Evolutionary conservation across 2,888 invertebrate genomes (phyloP).

Genomic region (Anthoptus insignis): DNA sequence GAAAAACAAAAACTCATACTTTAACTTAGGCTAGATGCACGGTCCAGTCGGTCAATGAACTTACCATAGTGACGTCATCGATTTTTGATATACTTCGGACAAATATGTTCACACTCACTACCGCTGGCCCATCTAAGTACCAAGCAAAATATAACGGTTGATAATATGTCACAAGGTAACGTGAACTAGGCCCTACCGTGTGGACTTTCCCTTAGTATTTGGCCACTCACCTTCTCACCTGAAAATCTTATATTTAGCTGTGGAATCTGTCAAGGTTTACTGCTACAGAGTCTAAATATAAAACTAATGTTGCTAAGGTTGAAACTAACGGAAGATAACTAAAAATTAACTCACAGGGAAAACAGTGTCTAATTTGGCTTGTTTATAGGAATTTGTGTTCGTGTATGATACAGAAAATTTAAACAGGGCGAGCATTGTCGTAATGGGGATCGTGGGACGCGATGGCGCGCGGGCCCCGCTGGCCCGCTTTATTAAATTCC

Average conservation of each 20-base stretch:
- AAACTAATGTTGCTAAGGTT: conserved; percentile 32
- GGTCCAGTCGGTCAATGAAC: conserved; percentile 86
- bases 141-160: conserved; percentile 83
- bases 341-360: conserved; percentile 56
- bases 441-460: conserved; percentile 15
- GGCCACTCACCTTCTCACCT: conserved; percentile 64
- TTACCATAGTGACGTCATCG: conserved; percentile 99
- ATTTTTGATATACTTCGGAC: conserved; percentile 99
- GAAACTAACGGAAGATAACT: conserved; percentile 41
- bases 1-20: conserved; percentile 61
- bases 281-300: conserved; percentile 41
- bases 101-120: conserved; percentile 99
- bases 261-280: conserved; percentile 30
- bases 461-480: conserved; percentile 54
- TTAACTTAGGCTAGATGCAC: conserved; percentile 71
- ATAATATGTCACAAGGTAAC: conserved; percentile 64
- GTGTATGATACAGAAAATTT: conserved; percentile 59
- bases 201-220: conserved; percentile 46
- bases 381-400: conserved; percentile 84
- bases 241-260: conserved; percentile 57
- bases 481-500: conserved; percentile 75
- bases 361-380: conserved; percentile 66
- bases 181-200: conserved; percentile 67
- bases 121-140: conserved; percentile 95
- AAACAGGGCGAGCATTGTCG: conserved; percentile 30